These are phyloP conservation scores for Apis mellifera DNA, from an alignment of 1,140 invertebrate species.

Conservation along the genomic window Amel_HAv3.1 CM009931.2:19822001-19822500, in stretches of 20 bases:
- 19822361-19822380: slow-evolving; percentile 24
- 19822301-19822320: slow-evolving; percentile 1
- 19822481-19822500: not conserved
- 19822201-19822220: slow-evolving; percentile 53
- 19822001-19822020: slow-evolving; percentile 26
- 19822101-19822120: slow-evolving; percentile 10
- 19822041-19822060: slow-evolving; percentile 16
- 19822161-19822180: slow-evolving; percentile 7
- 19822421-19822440: not conserved
- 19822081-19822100: not conserved
- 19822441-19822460: not conserved
- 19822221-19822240: slow-evolving; percentile 49
- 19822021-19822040: slow-evolving; percentile 4
- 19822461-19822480: not conserved
- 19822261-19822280: slow-evolving; percentile 49
- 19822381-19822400: slow-evolving; percentile 22
- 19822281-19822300: not conserved
- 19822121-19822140: slow-evolving; percentile 24
- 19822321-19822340: not conserved
- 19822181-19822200: slow-evolving; percentile 30
- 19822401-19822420: slow-evolving; percentile 34
- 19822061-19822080: slow-evolving; percentile 30
- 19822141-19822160: slow-evolving; percentile 20
- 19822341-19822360: not conserved
- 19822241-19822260: slow-evolving; percentile 55